Percentiles rank a stretch among this genome's conserved stretches.
phyloP scores from a whole-genome alignment of 2,113 vertebrate species.

The Oryzias curvinotus region DNA sequence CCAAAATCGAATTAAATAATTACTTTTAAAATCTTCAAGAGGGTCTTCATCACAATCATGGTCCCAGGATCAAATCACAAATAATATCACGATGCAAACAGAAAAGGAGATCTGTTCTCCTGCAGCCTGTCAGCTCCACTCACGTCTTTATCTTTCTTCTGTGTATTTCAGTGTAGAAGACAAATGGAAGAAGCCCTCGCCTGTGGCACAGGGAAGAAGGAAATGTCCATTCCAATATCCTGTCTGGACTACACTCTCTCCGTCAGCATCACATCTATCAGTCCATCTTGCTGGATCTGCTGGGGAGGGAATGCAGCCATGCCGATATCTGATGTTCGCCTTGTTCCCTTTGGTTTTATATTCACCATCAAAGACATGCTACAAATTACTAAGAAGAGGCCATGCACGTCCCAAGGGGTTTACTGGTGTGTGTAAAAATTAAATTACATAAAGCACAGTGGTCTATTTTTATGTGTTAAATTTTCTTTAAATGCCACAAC shows the following conservation, averaged over 20 bases:
- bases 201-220: constrained; percentile 60
- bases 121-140: constrained; percentile 65
- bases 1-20: constrained; percentile 11
- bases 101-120: constrained; percentile 40
- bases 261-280: constrained; percentile 62
- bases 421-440: constrained; percentile 6
- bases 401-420: constrained; percentile 1
- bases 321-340: constrained; percentile 67
- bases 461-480: not conserved
- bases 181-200: constrained; percentile 55
- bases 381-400: constrained; percentile 24
- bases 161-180: constrained; percentile 53
- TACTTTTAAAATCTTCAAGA: not conserved
- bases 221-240: constrained; percentile 76
- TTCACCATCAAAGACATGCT: constrained; percentile 51
- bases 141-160: constrained; percentile 69
- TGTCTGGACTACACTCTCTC: constrained; percentile 59
- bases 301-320: constrained; percentile 31
- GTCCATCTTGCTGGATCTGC: constrained; percentile 64
- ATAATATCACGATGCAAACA: constrained; percentile 53
- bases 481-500: constrained; percentile 3
- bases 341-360: constrained; percentile 40
- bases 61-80: constrained; percentile 65
- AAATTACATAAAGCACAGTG: no score
- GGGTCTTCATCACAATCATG: constrained; percentile 47